phyloP scores from a whole-genome alignment of 2,113 vertebrate species.

The Pachycephala philippinensis region DNA sequence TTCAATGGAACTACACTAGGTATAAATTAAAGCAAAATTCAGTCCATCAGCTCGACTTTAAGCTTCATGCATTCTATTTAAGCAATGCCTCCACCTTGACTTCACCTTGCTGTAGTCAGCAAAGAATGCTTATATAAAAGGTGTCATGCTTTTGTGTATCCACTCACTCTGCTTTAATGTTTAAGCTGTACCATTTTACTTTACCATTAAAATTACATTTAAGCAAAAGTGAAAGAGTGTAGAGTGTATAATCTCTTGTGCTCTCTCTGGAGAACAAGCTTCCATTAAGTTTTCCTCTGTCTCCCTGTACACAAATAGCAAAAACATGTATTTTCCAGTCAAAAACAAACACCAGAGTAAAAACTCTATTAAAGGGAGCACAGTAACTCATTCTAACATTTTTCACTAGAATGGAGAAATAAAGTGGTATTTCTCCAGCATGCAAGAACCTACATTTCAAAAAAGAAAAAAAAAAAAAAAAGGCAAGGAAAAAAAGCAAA shows the following conservation, averaged over 20 bases:
- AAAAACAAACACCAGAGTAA: constrained; percentile 15
- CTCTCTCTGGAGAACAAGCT: not conserved
- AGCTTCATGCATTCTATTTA: constrained; percentile 17
- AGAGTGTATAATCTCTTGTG: not conserved
- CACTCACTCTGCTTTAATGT: constrained; percentile 1
- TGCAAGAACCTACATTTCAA: not conserved
- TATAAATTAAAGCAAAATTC: constrained; percentile 57
- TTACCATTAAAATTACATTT: constrained; percentile 27
- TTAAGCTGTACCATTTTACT: constrained; percentile 17
- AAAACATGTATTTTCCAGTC: not conserved
- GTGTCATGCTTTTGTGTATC: not conserved
- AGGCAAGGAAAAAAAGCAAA: not conserved
- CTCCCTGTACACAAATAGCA: not conserved
- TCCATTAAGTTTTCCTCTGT: not conserved
- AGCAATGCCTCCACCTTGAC: constrained; percentile 40
- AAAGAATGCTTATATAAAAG: constrained; percentile 20
- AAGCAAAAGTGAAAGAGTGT: not conserved
- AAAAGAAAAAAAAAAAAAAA: not conserved
- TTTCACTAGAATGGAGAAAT: constrained; percentile 9
- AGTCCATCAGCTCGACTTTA: constrained; percentile 43
- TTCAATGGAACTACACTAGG: constrained; percentile 34
- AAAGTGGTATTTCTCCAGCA: not conserved
- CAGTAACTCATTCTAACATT: not conserved
- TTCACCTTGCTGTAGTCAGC: constrained; percentile 58
- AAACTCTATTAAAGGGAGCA: not conserved